These are phyloP conservation scores for Celastrina argiolus DNA, from an alignment of 2,888 invertebrate genomes.

Conservation along the genomic window DNA sequence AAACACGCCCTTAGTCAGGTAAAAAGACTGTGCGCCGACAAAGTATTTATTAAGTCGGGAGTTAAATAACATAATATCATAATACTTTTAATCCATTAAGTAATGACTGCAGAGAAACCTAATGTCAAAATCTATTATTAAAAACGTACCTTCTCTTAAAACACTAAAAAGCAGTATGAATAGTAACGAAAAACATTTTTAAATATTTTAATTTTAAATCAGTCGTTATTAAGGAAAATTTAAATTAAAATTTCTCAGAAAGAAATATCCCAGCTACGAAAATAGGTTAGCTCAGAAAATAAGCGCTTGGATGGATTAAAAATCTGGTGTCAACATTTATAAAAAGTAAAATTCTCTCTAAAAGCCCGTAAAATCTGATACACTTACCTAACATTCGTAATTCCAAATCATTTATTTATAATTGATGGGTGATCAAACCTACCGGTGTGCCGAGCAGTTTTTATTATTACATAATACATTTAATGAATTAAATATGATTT, in stretches of 20 bases:
- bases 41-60: too few relatives aligned
- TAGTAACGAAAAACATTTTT: neutral
- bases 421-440: too few relatives aligned
- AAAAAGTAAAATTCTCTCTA: neutral
- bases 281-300: conserved; percentile 17
- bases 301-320: conserved; percentile 11
- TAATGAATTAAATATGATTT: too few relatives aligned
- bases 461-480: too few relatives aligned
- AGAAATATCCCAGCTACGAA: neutral
- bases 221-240: neutral
- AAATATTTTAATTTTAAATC: neutral
- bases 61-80: neutral
- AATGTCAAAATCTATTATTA: neutral
- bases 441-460: too few relatives aligned
- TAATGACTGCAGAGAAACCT: neutral
- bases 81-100: too few relatives aligned
- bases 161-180: neutral
- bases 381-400: neutral
- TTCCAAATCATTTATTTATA: too few relatives aligned
- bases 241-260: neutral
- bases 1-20: too few relatives aligned
- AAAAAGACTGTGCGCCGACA: too few relatives aligned
- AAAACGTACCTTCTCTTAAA: neutral
- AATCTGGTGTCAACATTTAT: conserved; percentile 15
- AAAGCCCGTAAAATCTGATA: neutral